Percentiles rank a stretch among this genome's conserved stretches.
These are phyloP conservation scores for Torymus texanus DNA, from an alignment of 2,888 invertebrate genomes.

Conservation along the genomic window DNA sequence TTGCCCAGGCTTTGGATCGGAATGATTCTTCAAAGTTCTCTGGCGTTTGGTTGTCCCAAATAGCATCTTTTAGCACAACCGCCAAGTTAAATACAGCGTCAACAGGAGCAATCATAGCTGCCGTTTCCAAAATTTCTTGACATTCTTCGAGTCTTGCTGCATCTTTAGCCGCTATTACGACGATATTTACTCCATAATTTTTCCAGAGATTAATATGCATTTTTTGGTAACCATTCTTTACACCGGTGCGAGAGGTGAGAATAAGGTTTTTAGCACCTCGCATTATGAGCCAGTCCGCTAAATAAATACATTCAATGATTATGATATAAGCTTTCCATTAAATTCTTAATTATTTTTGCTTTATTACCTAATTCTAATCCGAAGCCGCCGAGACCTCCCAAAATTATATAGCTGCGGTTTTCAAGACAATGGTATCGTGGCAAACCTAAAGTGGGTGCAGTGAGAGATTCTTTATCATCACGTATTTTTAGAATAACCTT, in stretches of 20 bases:
- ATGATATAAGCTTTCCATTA: background rate
- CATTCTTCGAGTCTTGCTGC: slow-evolving; percentile 84
- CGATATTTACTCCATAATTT: slow-evolving; percentile 81
- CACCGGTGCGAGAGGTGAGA: slow-evolving; percentile 87
- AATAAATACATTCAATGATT: background rate
- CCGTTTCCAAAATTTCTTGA: slow-evolving; percentile 80
- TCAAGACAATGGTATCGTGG: slow-evolving; percentile 77
- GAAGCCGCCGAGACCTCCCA: slow-evolving; percentile 93
- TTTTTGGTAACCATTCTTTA: slow-evolving; percentile 88
- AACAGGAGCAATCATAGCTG: slow-evolving; percentile 76
- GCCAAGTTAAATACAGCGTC: slow-evolving; percentile 83
- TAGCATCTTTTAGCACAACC: slow-evolving; percentile 77
- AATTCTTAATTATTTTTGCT: slow-evolving; percentile 67
- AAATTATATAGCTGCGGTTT: slow-evolving; percentile 79
- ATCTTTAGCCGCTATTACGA: slow-evolving; percentile 82
- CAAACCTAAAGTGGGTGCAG: slow-evolving; percentile 71
- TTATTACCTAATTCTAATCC: slow-evolving; percentile 82
- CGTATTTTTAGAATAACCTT: slow-evolving; percentile 76
- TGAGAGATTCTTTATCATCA: slow-evolving; percentile 60
- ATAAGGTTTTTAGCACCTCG: slow-evolving; percentile 88
- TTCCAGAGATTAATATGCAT: slow-evolving; percentile 83
- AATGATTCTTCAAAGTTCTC: slow-evolving; percentile 77
- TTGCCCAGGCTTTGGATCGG: slow-evolving; percentile 79
- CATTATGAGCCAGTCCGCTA: slow-evolving; percentile 89
- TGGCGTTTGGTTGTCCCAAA: slow-evolving; percentile 77